A percentile compares a stretch with the other conserved stretches of the same genome.
Conservation (phyloP, 2,888 invertebrate genomes). For the Tetragonisca angustula region DNA sequence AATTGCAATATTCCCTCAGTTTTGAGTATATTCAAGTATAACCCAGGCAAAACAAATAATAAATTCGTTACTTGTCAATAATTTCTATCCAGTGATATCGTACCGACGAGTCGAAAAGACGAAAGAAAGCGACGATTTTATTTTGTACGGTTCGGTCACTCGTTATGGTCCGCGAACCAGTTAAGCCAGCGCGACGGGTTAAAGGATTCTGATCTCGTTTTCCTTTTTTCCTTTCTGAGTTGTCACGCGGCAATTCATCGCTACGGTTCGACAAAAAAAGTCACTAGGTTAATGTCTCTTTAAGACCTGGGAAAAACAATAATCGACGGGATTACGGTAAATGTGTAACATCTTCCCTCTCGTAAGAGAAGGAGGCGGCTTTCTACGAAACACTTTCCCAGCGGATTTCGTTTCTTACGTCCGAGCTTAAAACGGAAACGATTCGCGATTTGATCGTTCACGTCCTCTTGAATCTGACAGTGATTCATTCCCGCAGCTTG, state of each 20-base stretch:
- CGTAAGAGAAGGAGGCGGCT: background rate
- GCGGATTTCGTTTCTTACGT: background rate
- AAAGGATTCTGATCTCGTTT: background rate
- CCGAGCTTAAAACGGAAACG: background rate
- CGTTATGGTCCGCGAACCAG: too few species aligned
- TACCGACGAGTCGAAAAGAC: too few species aligned
- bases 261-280: constrained; percentile 8
- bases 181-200: too few species aligned
- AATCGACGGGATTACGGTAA: constrained; percentile 6
- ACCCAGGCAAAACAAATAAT: too few species aligned
- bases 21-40: too few species aligned
- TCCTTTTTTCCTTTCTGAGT: background rate
- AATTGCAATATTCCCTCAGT: too few species aligned
- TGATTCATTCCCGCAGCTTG: background rate
- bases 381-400: background rate
- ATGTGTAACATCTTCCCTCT: background rate
- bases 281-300: background rate
- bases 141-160: too few species aligned
- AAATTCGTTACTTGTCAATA: too few species aligned
- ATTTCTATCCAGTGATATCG: too few species aligned
- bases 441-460: background rate
- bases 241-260: constrained; percentile 13
- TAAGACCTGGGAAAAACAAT: background rate
- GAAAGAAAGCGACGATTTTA: too few species aligned
- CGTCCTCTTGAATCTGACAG: background rate